Percentiles rank a stretch among this genome's conserved stretches.
phyloP scores from a whole-genome alignment of 1,140 invertebrate species.

The Uloborus diversus region DNA sequence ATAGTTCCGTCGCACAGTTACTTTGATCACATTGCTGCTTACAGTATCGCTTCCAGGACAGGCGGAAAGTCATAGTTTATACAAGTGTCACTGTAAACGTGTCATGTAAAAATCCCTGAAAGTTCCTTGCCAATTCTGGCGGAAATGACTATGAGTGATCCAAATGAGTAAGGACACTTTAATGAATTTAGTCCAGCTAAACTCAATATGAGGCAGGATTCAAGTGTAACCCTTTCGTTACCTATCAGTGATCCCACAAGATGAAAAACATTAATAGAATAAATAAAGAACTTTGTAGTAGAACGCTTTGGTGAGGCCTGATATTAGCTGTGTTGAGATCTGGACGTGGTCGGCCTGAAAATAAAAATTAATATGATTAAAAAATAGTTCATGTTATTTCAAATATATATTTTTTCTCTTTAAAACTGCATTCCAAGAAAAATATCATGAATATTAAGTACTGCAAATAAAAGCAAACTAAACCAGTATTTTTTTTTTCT shows the following conservation, averaged over 20 bases:
- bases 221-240: not conserved
- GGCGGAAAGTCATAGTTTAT: too few relatives aligned
- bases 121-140: not conserved
- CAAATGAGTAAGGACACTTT: not conserved
- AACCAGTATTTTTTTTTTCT: too few relatives aligned
- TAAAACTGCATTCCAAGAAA: too few relatives aligned
- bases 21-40: too few relatives aligned
- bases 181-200: constrained; percentile 46
- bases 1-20: too few relatives aligned
- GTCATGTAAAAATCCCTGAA: not conserved
- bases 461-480: too few relatives aligned
- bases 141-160: not conserved
- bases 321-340: not conserved
- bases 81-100: too few relatives aligned
- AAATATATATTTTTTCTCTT: too few relatives aligned
- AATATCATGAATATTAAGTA: too few relatives aligned
- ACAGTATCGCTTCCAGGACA: too few relatives aligned
- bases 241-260: constrained; percentile 9
- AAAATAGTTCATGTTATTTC: too few relatives aligned
- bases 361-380: not conserved
- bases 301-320: not conserved
- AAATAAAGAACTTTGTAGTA: not conserved
- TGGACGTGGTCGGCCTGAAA: constrained; percentile 38
- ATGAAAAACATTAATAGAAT: not conserved
- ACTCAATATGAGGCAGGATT: constrained; percentile 2